Percentiles rank a stretch among this genome's conserved stretches.
Evolutionary conservation across 2,113 vertebrate species (phyloP).

Genomic region (Symphodus melops): DNA sequence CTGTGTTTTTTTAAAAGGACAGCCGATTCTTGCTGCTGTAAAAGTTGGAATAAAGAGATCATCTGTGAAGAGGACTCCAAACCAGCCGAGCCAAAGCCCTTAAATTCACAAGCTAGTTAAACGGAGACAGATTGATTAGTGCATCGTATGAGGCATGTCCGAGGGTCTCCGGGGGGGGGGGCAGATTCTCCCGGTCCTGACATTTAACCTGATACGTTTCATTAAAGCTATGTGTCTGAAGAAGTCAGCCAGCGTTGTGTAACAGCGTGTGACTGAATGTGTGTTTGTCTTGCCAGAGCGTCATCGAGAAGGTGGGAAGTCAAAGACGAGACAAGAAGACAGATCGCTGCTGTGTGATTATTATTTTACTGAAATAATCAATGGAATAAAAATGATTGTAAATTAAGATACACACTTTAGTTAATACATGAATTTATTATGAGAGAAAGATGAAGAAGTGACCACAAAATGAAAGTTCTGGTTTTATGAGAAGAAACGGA

Average conservation of each 20-base stretch:
- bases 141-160: neutral
- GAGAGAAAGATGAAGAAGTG: too few relatives aligned
- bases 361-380: too few relatives aligned
- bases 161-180: fast-evolving
- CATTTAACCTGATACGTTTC: slow-evolving; percentile 74
- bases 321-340: neutral
- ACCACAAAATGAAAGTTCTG: too few relatives aligned
- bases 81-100: neutral
- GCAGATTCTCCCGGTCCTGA: slow-evolving; percentile 41
- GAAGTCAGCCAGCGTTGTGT: slow-evolving; percentile 9
- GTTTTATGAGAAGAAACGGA: too few relatives aligned
- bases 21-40: neutral
- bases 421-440: too few relatives aligned
- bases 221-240: slow-evolving; percentile 19
- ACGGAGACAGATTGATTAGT: slow-evolving; percentile 54
- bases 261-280: slow-evolving; percentile 1
- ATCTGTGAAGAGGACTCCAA: neutral
- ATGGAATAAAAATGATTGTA: too few relatives aligned
- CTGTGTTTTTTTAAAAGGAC: neutral
- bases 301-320: slow-evolving; percentile 12
- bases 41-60: slow-evolving; percentile 25
- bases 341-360: neutral
- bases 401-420: too few relatives aligned
- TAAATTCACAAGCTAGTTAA: slow-evolving; percentile 64
- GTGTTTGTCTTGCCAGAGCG: slow-evolving; percentile 18